phyloP scores from a whole-genome alignment of 1,140 invertebrate species.

The Acromyrmex heyeri region DNA sequence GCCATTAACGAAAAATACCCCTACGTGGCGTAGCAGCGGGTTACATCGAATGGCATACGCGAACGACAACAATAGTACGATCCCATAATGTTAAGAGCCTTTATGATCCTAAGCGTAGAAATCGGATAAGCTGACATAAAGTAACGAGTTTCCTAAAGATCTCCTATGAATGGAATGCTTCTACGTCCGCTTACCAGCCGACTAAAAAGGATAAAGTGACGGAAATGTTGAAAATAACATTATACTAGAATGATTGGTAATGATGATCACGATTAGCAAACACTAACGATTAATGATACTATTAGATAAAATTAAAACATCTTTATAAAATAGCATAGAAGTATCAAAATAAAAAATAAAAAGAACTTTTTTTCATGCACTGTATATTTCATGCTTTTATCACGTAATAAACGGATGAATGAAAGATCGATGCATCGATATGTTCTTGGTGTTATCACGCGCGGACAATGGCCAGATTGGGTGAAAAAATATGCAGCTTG shows the following conservation, averaged over 20 bases:
- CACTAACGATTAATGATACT: background rate
- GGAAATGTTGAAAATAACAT: background rate
- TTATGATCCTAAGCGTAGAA: slow-evolving; percentile 39
- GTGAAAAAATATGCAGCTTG: slow-evolving; percentile 41
- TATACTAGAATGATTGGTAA: background rate
- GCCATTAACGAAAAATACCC: slow-evolving; percentile 12
- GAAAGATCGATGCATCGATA: slow-evolving; percentile 53
- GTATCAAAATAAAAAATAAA: no score
- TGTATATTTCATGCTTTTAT: slow-evolving; percentile 41
- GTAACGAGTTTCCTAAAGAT: slow-evolving; percentile 38
- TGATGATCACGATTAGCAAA: background rate
- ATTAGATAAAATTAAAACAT: background rate
- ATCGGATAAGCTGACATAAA: slow-evolving; percentile 44
- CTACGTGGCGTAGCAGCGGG: background rate
- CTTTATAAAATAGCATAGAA: background rate
- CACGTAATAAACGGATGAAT: slow-evolving; percentile 51
- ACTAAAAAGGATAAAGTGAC: background rate
- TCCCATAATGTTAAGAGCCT: slow-evolving; percentile 38
- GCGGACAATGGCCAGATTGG: slow-evolving; percentile 50
- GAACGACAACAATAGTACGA: slow-evolving; percentile 43
- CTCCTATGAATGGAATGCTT: background rate
- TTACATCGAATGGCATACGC: slow-evolving; percentile 18
- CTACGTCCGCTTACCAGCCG: background rate
- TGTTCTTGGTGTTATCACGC: slow-evolving; percentile 48
- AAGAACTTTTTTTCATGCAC: background rate